Percentiles rank a stretch among this genome's conserved stretches.
Evolutionary conservation across 64 coral and sea anemone species (phyloP).

Genomic region (Orbicella faveolata): DNA sequence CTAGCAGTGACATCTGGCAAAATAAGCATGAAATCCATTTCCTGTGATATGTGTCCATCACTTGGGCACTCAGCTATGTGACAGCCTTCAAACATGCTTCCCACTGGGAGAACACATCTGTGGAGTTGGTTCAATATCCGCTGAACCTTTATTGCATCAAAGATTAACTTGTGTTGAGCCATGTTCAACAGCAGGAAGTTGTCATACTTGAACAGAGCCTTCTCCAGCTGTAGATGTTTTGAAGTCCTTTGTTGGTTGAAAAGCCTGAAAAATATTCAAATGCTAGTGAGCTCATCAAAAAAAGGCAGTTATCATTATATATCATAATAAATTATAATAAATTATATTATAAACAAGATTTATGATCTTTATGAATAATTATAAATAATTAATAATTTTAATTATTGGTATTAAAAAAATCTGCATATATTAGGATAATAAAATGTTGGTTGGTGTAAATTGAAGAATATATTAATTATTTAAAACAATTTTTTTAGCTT

Average conservation of each 20-base stretch:
- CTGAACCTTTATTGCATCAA: conserved; percentile 17
- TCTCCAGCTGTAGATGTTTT: neutral
- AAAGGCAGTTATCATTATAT: too few relatives aligned
- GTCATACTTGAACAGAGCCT: conserved; percentile 30
- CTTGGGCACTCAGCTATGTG: conserved; percentile 20
- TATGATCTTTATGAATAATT: too few relatives aligned
- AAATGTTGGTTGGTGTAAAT: too few relatives aligned
- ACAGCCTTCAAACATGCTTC: conserved; percentile 34
- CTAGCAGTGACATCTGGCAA: conserved; percentile 13
- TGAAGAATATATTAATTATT: too few relatives aligned
- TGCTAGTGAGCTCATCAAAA: too few relatives aligned
- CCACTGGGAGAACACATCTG: conserved; percentile 10
- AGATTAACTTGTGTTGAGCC: conserved; percentile 29
- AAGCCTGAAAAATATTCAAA: neutral
- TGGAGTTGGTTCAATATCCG: neutral
- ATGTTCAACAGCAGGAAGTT: conserved; percentile 25
- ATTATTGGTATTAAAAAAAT: too few relatives aligned
- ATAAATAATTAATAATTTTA: too few relatives aligned
- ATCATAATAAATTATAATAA: too few relatives aligned
- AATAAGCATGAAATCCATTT: conserved; percentile 40
- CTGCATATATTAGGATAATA: too few relatives aligned
- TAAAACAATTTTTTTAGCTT: too few relatives aligned
- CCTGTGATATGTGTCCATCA: conserved; percentile 2
- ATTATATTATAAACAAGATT: too few relatives aligned
- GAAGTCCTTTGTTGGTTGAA: neutral